Evolutionary conservation across 2,888 invertebrate genomes (phyloP).

Genomic region (Aspidiotus destructor): DNA sequence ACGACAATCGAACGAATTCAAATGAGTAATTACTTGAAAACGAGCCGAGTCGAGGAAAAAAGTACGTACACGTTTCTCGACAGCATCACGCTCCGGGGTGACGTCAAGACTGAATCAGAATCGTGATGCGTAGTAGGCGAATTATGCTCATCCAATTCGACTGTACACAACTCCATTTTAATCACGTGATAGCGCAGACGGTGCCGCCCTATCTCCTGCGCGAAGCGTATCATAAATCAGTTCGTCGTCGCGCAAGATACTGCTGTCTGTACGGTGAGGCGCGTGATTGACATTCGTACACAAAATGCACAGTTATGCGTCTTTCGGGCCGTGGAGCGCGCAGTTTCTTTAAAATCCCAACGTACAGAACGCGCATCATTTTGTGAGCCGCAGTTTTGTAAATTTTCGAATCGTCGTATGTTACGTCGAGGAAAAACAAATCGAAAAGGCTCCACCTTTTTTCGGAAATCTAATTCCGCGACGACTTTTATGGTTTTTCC

Average conservation of each 20-base stretch:
- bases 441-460: constrained; percentile 22
- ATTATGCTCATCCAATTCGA: constrained; percentile 26
- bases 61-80: neutral
- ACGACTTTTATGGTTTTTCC: constrained; percentile 27
- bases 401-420: constrained; percentile 16
- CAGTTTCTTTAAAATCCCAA: constrained; percentile 17
- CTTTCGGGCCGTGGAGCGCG: constrained; percentile 31
- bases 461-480: constrained; percentile 28
- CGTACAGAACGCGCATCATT: constrained; percentile 23
- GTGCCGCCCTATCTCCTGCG: constrained; percentile 26
- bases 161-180: constrained; percentile 24
- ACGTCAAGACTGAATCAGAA: constrained; percentile 17
- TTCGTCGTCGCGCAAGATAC: constrained; percentile 20
- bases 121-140: constrained; percentile 12
- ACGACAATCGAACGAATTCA: no score
- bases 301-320: constrained; percentile 32
- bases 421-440: constrained; percentile 17
- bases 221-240: constrained; percentile 24
- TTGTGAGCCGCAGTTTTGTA: constrained; percentile 21
- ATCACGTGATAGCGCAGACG: constrained; percentile 19
- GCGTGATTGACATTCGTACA: constrained; percentile 32
- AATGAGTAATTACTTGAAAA: neutral
- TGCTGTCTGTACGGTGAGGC: constrained; percentile 16
- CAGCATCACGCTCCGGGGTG: constrained; percentile 3
- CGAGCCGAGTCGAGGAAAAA: neutral